phyloP scores from a whole-genome alignment of 35 echinoderm and acorn worm genomes.

The Ophiothrix spiculata region DNA sequence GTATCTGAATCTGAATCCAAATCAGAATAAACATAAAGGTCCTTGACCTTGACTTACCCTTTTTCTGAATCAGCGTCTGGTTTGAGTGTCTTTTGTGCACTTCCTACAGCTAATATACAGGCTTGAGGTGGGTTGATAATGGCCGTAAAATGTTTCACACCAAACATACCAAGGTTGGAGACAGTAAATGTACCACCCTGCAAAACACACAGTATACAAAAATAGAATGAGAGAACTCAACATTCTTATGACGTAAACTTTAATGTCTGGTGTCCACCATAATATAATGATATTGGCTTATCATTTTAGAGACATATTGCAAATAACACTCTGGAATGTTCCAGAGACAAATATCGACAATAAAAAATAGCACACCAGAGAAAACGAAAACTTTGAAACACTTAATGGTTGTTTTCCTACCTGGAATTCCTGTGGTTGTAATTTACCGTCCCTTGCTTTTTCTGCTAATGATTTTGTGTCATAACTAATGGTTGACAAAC shows the following conservation, averaged over 20 bases:
- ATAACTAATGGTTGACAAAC: conserved; percentile 72
- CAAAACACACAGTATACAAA: not conserved
- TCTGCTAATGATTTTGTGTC: conserved; percentile 51
- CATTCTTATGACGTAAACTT: too few relatives aligned
- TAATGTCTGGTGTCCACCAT: too few relatives aligned
- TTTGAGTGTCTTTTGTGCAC: conserved; percentile 61
- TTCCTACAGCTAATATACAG: conserved; percentile 82
- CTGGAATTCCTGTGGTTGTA: conserved; percentile 83
- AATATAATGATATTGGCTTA: too few relatives aligned
- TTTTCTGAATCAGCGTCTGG: conserved; percentile 79
- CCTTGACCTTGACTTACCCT: conserved; percentile 52
- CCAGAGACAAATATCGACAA: too few relatives aligned
- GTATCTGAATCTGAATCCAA: not conserved
- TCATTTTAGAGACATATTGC: too few relatives aligned
- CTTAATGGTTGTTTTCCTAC: conserved; percentile 29
- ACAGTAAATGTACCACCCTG: conserved; percentile 94
- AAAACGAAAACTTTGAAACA: too few relatives aligned
- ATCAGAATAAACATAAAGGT: not conserved
- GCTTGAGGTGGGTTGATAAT: conserved; percentile 92
- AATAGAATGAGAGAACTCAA: not conserved
- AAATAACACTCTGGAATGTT: too few relatives aligned
- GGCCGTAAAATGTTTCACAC: conserved; percentile 64
- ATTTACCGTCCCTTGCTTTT: conserved; percentile 53
- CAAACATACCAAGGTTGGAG: conserved; percentile 75
- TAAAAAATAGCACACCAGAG: too few relatives aligned